Evolutionary conservation across 2,888 invertebrate species (phyloP).

Genomic region (Creontiades dilutus): DNA sequence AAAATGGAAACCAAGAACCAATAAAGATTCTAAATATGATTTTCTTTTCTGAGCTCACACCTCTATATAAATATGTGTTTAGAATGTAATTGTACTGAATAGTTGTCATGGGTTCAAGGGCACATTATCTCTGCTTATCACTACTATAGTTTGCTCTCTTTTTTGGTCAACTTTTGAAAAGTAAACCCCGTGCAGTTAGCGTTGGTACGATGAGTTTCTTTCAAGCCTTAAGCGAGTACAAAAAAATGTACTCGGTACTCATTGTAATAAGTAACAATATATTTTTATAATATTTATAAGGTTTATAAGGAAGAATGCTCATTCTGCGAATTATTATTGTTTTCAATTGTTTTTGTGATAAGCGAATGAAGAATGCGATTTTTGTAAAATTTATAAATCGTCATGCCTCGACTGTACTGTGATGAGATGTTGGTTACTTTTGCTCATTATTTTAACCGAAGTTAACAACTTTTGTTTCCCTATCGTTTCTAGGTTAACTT

Average conservation of each 20-base stretch:
- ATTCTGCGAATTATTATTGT: slow-evolving; percentile 49
- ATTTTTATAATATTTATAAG: slow-evolving; percentile 67
- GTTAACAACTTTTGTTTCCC: slow-evolving; percentile 42
- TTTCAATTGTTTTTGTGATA: slow-evolving; percentile 56
- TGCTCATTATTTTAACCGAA: slow-evolving; percentile 70
- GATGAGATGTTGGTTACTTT: slow-evolving; percentile 67
- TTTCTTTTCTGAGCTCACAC: neutral
- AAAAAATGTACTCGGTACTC: slow-evolving; percentile 8
- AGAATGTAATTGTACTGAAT: slow-evolving; percentile 1
- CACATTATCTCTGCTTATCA: slow-evolving; percentile 21
- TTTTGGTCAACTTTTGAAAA: neutral
- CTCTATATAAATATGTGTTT: neutral
- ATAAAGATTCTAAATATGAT: too few relatives aligned
- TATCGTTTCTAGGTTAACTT: slow-evolving; percentile 32
- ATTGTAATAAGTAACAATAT: slow-evolving; percentile 33
- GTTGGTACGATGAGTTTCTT: slow-evolving; percentile 19
- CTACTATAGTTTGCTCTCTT: slow-evolving; percentile 7
- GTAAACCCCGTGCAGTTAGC: slow-evolving; percentile 20
- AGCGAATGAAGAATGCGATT: slow-evolving; percentile 44
- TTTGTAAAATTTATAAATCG: slow-evolving; percentile 51
- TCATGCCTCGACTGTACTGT: slow-evolving; percentile 68
- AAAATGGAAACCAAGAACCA: too few relatives aligned
- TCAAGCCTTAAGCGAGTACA: slow-evolving; percentile 18
- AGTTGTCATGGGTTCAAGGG: slow-evolving; percentile 17
- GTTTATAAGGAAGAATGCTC: slow-evolving; percentile 50